Base-by-base conservation (phyloP, 2,113 vertebrate species). In the Aix galericulata region DNA sequence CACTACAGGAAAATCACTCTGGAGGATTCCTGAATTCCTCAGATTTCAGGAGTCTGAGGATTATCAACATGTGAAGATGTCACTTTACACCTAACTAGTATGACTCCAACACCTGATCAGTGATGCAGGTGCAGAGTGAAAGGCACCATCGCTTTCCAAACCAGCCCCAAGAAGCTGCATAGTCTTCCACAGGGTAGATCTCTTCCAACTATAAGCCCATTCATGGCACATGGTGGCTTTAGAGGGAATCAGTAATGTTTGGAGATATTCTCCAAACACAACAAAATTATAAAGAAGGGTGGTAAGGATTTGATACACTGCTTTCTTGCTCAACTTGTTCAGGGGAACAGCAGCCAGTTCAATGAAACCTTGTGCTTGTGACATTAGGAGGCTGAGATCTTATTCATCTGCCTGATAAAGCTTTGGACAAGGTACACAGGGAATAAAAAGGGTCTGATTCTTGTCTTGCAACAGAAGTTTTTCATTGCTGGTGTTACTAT, bases 351-450 rank as follows among this genome's bases (percentile, higher is more conserved):
- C 18, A 55, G 73, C 67, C 74, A 27, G 76, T 75, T 83, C 5
- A 25, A 63, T 5, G 10, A 86, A 78, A 81, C 8, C 12, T 32
- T 42, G n/a, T 0, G 7, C 69, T 91, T 48, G 40, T 67, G 89
- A 50, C 38, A 55, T 86, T 84, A 74, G 62, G 79, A 93, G 73
- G 13, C n/a, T 5, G 5, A 74, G 62, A 78, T 83, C 72, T 89
- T 81, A 89, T 86, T 88, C 52, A 72, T 77, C 66, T 92, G 58
- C 34, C 67, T 52, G 86, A 96, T 96, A 96, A 96, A 86, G 81
- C 73, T 92, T 72, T 86, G 88, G 93, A 94, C 83, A 91, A 92
- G 53, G 77, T 68, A 64, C 1, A 5, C 40, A 22, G 25, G 56
- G 46, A 75, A 81, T 83, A 95, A 93, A 93, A 68, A 64, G 79